Base-by-base conservation (phyloP, 2,113 vertebrate species). In the Chaenogobius annularis region DNA sequence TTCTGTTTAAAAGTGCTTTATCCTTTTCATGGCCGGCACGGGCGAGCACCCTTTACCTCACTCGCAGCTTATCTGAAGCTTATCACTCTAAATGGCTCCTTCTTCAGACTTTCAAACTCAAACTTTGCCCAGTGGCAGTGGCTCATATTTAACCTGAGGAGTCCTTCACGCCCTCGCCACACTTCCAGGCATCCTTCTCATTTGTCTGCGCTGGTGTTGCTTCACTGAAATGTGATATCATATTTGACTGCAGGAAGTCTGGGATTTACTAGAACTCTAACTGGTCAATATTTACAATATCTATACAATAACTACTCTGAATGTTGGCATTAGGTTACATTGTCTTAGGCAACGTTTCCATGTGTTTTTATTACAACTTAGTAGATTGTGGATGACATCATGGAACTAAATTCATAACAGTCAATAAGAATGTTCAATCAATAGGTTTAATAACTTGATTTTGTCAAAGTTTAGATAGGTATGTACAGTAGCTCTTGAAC, bases 261-360 rank as follows among this genome's bases (percentile, higher is more conserved):
- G 14, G 22, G 20, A 47, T 52, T 35, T 43, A 22, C 22, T 55
- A 47, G 10, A 73, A 78, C 70, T 70, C 55, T 12, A 5, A 55
- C 17, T 5, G 0, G 82, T 85, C 80, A 87, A 87, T 86, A n/a
- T 80, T 82, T 86, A 81, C n/a, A n/a, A n/a, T n/a, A n/a, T n/a
- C n/a, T n/a, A n/a, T n/a, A 73, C 73, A 13, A n/a, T 17, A 8
- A 5, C 63, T 31, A 0, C 4, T 17, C 50, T 17, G 23, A 12
- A 63, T 40, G 35, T 63, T 63, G 31, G 10, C 15, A 4, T 40
- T 9, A 1, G 3, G 8, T 19, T 40, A 40, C 40, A 40, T 40
- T 40, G 9, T 17, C 22, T 58, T 58, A 26, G n/a, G 55, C 22
- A 56, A 13, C 22, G 1, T 5, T 26, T 58, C 5, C 22, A 26